Evolutionary conservation across 2,113 vertebrate species (phyloP).

Genomic region (Heterotilapia buettikoferi): DNA sequence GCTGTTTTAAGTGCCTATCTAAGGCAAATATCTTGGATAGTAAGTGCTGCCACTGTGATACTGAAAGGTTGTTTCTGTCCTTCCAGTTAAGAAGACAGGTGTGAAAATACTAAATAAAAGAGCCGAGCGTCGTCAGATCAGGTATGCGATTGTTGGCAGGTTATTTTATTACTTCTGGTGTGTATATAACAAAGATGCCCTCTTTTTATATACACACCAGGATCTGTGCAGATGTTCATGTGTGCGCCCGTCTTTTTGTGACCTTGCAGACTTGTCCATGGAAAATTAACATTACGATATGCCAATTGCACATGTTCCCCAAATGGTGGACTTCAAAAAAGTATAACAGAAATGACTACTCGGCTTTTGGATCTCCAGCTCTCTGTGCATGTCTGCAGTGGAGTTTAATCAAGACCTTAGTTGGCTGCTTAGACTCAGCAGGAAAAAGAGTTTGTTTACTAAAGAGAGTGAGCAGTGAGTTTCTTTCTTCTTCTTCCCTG

Average conservation of each 20-base stretch:
- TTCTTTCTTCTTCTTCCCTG: background rate
- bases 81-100: too few species aligned
- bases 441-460: background rate
- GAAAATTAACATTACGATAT: background rate
- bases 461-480: background rate
- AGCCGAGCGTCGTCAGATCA: too few species aligned
- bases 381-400: background rate
- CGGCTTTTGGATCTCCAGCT: background rate
- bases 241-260: background rate
- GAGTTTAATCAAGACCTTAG: background rate
- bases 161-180: too few species aligned
- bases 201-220: too few species aligned
- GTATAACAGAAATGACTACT: background rate
- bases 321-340: background rate
- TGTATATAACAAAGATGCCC: too few species aligned
- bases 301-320: background rate
- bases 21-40: too few species aligned
- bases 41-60: too few species aligned
- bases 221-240: background rate
- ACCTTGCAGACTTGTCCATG: background rate
- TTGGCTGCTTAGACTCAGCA: background rate
- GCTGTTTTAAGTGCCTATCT: too few species aligned
- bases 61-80: too few species aligned
- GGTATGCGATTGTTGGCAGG: too few species aligned
- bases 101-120: too few species aligned